Evolutionary conservation across 2,113 vertebrate species (phyloP), one percentile per base, ranked within the genome.

Genomic region (Geococcyx californianus): DNA sequence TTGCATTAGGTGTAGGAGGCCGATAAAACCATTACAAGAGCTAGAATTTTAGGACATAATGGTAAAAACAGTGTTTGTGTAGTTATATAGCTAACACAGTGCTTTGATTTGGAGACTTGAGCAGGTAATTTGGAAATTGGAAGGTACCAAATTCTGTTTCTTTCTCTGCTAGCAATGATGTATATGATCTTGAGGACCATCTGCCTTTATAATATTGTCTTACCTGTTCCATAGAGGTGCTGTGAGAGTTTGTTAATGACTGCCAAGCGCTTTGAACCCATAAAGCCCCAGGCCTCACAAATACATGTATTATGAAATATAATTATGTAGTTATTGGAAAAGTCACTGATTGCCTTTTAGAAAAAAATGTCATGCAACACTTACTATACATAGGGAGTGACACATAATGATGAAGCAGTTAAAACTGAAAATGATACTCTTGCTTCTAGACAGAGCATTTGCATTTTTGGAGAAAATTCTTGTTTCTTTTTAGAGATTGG

Each of bases 361-460:
- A 95, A 95, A 83, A 67, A 90, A 87, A 54, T 87, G 77, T 58
- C 93, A 93, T 0, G 0, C 31, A 85, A 74, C 29, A 80, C 56
- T 70, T 79, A 66, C 60, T 92, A 38, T 73, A 95, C 81, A 66
- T 55, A 91, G 87, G 59, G 38, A 91, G 67, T 91, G 88, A 93
- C 80, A 96, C 54, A 87, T 69, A 89, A 90, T 70, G 79, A 91
- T 90, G 84, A 93, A 94, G 55, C 74, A 91, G 82, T 94, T 95
- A 93, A 92, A 77, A 93, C 64, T 68, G 84, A 91, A 95, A 96
- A 74, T 0, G 26, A 91, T 94, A 74, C 59, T 83, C 59, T 69
- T 93, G 63, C 87, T 91, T 91, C 95, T 95, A 95, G 94, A 94
- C 82, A 90, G 63, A 91, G 15, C 4, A 95, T 95, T 96, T 95